phyloP scores from a whole-genome alignment of 2,888 invertebrate genomes.

The Hyposoter didymator region DNA sequence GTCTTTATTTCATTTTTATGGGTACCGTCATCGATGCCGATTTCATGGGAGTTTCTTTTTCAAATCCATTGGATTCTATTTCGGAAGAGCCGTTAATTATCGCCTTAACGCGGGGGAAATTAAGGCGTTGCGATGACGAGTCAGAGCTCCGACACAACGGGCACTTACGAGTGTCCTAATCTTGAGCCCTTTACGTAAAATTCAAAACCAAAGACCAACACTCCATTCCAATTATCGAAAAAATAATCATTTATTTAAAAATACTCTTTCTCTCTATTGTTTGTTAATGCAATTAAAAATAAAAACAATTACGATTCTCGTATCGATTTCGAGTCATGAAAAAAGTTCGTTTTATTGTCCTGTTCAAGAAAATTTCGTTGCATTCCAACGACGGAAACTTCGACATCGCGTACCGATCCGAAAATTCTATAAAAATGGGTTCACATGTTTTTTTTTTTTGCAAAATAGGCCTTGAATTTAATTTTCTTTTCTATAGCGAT shows the following conservation, averaged over 20 bases:
- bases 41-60: constrained; percentile 16
- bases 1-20: not conserved
- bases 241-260: not conserved
- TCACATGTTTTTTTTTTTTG: not conserved
- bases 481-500: not conserved
- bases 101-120: constrained; percentile 48
- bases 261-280: no score
- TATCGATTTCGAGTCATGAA: no score
- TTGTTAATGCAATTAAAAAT: no score
- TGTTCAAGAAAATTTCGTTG: no score
- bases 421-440: not conserved
- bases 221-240: not conserved
- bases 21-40: constrained; percentile 18
- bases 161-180: not conserved
- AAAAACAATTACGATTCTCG: no score
- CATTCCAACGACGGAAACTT: no score
- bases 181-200: not conserved
- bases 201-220: not conserved
- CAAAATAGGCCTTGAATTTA: not conserved
- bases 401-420: no score
- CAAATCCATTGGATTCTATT: constrained; percentile 41
- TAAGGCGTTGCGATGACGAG: constrained; percentile 36
- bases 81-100: constrained; percentile 53
- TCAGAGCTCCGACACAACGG: constrained; percentile 7
- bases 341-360: no score